Conservation (phyloP, 2,797 vertebrate genomes). For the Tiaroga cobitis region DNA sequence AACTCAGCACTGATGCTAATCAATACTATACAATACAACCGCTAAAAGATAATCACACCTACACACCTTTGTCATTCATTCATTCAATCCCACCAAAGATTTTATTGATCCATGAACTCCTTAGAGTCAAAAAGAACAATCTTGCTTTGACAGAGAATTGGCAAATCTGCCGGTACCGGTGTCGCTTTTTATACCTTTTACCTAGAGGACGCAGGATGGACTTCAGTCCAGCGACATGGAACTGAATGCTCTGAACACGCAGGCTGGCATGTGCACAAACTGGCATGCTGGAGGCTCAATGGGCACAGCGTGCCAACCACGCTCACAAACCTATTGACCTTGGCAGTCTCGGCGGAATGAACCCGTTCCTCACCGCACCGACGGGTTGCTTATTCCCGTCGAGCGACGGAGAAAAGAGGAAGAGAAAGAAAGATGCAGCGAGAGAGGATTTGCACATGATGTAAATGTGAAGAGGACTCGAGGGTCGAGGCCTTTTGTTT, state of each 20-base stretch:
- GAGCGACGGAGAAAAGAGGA: constrained; percentile 53
- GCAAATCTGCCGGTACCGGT: constrained; percentile 61
- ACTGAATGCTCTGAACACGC: constrained; percentile 66
- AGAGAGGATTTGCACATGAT: constrained; percentile 63
- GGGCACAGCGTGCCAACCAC: constrained; percentile 71
- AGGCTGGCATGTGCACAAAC: constrained; percentile 70
- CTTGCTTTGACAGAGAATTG: constrained; percentile 35
- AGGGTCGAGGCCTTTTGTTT: constrained; percentile 65
- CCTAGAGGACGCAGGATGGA: constrained; percentile 71
- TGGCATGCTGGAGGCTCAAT: constrained; percentile 69
- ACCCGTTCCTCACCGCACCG: constrained; percentile 58
- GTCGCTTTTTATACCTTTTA: constrained; percentile 65
- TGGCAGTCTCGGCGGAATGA: constrained; percentile 58
- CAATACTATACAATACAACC: background rate
- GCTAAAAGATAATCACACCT: constrained; percentile 5
- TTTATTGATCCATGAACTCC: background rate
- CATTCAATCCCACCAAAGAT: background rate
- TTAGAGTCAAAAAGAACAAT: constrained; percentile 43
- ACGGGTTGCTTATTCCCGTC: constrained; percentile 71
- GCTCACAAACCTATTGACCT: constrained; percentile 76
- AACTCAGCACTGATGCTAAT: constrained; percentile 1
- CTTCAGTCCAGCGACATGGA: constrained; percentile 65
- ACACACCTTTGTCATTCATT: background rate
- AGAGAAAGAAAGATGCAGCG: constrained; percentile 61
- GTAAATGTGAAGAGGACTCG: constrained; percentile 69